Evolutionary conservation across 1,140 invertebrate species (phyloP).

Genomic region (Zeugodacus cucurbitae): DNA sequence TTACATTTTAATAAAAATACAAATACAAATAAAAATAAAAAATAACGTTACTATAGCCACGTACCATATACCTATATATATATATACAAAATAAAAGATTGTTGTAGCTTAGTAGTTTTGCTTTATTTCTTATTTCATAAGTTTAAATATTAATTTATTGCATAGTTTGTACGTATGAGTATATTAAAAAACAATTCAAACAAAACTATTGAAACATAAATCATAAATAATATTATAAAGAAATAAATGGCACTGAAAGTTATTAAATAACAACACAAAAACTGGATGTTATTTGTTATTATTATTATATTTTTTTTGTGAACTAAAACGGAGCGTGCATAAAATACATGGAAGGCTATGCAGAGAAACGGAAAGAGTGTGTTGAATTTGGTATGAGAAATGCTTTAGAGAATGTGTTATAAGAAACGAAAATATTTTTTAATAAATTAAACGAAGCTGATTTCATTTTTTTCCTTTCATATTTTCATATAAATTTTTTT

Average conservation of each 20-base stretch:
- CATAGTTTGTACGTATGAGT: slow-evolving; percentile 1
- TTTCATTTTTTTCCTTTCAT: neutral
- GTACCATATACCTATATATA: neutral
- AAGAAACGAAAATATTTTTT: too few relatives aligned
- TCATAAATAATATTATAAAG: neutral
- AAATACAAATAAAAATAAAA: too few relatives aligned
- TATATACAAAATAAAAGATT: slow-evolving; percentile 13
- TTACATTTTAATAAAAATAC: neutral
- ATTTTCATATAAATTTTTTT: neutral
- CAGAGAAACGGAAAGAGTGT: neutral
- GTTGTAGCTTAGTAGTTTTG: slow-evolving; percentile 32
- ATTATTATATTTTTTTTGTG: neutral
- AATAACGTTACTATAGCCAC: neutral
- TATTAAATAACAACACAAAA: slow-evolving; percentile 5
- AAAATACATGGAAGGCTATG: too few relatives aligned
- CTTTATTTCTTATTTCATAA: slow-evolving; percentile 36
- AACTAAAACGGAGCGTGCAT: too few relatives aligned
- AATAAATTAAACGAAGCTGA: neutral
- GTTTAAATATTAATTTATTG: slow-evolving; percentile 37
- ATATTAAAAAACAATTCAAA: neutral
- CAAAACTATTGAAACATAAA: slow-evolving; percentile 2
- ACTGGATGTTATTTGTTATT: neutral
- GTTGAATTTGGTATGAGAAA: neutral
- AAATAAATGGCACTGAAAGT: slow-evolving; percentile 24
- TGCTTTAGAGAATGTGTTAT: too few relatives aligned